Conservation (phyloP, 2,113 vertebrate genomes). For the Cyphomyrus plagiostoma region DNA sequence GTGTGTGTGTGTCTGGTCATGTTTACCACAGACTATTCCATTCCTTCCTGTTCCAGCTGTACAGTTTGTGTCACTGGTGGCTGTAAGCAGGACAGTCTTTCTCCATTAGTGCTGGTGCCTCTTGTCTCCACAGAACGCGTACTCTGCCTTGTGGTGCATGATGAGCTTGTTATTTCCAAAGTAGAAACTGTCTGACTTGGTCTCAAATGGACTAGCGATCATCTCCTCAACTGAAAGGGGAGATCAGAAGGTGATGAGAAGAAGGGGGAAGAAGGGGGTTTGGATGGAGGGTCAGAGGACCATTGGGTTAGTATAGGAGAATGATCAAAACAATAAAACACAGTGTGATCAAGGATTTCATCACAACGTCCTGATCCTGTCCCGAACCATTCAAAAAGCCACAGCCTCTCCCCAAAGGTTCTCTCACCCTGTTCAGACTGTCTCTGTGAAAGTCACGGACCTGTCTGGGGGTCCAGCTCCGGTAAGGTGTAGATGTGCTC, state of each 20-base stretch:
- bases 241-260: neutral
- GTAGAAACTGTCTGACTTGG: slow-evolving; percentile 57
- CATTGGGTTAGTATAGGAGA: neutral
- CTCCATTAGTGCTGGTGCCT: neutral
- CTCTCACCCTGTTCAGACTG: neutral
- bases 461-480: slow-evolving; percentile 44
- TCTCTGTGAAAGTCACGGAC: slow-evolving; percentile 28
- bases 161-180: slow-evolving; percentile 55
- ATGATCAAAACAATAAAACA: neutral
- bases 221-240: slow-evolving; percentile 50
- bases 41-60: neutral
- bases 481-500: slow-evolving; percentile 60
- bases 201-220: slow-evolving; percentile 48
- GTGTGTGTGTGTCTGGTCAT: neutral
- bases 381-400: neutral
- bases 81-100: neutral
- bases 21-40: neutral
- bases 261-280: neutral
- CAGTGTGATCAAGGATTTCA: neutral
- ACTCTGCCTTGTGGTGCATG: slow-evolving; percentile 60
- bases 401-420: neutral
- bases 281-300: neutral
- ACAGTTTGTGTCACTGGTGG: neutral
- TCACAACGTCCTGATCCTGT: neutral
- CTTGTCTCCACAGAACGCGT: slow-evolving; percentile 38